Evolutionary conservation across 2,113 vertebrate species (phyloP), one percentile per base, ranked within the genome.

Genomic region (Lutjanus erythropterus): DNA sequence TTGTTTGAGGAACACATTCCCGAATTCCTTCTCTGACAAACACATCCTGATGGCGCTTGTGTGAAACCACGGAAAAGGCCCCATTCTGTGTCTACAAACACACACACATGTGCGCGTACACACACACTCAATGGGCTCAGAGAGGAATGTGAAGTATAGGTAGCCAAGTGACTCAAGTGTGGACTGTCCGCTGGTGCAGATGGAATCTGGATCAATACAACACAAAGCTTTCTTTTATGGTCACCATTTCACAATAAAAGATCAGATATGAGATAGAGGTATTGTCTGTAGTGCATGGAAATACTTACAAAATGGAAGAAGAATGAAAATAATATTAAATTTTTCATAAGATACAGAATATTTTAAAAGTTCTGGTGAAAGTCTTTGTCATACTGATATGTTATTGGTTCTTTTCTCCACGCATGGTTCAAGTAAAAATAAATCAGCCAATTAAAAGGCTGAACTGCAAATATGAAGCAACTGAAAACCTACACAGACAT

Each of bases 1-100:
- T 89, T 94, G 92, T 93, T 95, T 93, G 84, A 95, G 85, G 83
- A 93, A 84, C 79, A 84, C 89, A 91, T 94, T 94, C 89, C 82
- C 44, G 62, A 93, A 95, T 93, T 92, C 88, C 84, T 91, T 71
- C 73, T 75, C 86, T 83, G 88, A 93, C 91, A 94, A 93, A 94
- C 86, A 92, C 80, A 91, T 92, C 88, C 82, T 83, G 86, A 93
- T 78, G 74, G 88, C 50, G 77, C 91, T 92, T 85, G 84, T 81
- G 87, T 75, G 89, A 91, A 90, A 91, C 88, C 77, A 65, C 59
- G 47, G 84, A 92, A 88, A 90, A 91, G 85, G 86, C 86, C 82
- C 80, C 85, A 72, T 82, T 86, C 80, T 56, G 82, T 75, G 72
- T 80, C 80, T 35, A 83, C 74, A 83, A 78, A 86, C 70, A 81